Evolutionary conservation across 2,113 vertebrate species (phyloP).

Genomic region (Physeter macrocephalus): DNA sequence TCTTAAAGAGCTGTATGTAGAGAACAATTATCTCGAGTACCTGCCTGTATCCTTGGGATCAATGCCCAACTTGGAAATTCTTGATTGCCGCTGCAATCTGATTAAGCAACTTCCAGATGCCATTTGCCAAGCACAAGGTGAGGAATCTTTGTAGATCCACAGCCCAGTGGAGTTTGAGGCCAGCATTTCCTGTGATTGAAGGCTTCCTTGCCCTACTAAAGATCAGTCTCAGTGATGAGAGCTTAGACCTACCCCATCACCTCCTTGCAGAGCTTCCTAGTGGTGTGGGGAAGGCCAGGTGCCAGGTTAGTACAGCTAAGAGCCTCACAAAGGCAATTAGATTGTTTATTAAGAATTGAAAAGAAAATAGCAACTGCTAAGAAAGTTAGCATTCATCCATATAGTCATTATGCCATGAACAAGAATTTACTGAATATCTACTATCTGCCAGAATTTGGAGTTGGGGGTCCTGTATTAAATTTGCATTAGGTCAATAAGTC

Average conservation of each 20-base stretch:
- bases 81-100: constrained; percentile 72
- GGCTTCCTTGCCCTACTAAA: background rate
- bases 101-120: constrained; percentile 74
- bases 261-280: background rate
- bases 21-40: constrained; percentile 75
- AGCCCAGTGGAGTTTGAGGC: background rate
- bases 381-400: background rate
- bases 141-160: background rate
- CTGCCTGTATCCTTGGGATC: constrained; percentile 67
- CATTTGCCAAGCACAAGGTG: constrained; percentile 73
- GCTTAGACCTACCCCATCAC: background rate
- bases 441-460: background rate
- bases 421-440: background rate
- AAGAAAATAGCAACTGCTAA: background rate
- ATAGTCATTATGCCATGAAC: background rate
- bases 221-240: background rate
- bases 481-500: background rate
- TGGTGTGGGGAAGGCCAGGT: background rate
- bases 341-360: background rate
- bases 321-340: background rate
- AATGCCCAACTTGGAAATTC: constrained; percentile 69
- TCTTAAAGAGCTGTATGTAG: constrained; percentile 78
- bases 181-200: background rate
- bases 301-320: background rate
- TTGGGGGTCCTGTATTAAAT: background rate